A percentile compares a stretch with the other conserved stretches of the same genome.
These are phyloP conservation scores for Sinohyriopsis cumingii DNA, from an alignment of 2,888 invertebrate genomes.

Conservation along the genomic window DNA sequence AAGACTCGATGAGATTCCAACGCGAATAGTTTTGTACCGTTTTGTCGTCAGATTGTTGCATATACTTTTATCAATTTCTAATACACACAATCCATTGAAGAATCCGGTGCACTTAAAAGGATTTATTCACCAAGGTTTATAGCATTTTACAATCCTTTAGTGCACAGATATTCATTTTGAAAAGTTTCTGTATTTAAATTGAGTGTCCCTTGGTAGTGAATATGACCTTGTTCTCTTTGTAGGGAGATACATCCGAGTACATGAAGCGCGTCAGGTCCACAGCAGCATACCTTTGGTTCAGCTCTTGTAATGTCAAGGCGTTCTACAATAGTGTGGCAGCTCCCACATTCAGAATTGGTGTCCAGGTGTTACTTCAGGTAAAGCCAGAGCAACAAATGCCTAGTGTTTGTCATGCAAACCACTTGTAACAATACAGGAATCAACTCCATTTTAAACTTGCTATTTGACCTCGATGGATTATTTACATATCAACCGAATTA, in stretches of 20 bases:
- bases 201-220: neutral
- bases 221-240: constrained; percentile 1
- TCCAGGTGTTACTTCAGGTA: constrained; percentile 88
- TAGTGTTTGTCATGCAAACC: neutral
- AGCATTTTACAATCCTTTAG: no score
- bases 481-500: no score
- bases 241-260: constrained; percentile 58
- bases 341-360: constrained; percentile 76
- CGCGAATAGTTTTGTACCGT: neutral
- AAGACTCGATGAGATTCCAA: neutral
- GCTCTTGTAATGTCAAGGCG: constrained; percentile 86
- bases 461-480: no score
- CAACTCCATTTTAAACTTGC: no score
- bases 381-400: neutral
- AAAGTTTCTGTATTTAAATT: neutral
- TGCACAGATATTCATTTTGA: no score
- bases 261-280: constrained; percentile 44
- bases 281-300: constrained; percentile 82
- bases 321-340: constrained; percentile 82
- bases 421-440: no score
- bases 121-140: no score
- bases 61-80: neutral
- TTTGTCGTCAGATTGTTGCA: neutral
- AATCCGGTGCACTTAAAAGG: no score
- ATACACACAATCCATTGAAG: no score